phyloP scores from a whole-genome alignment of 1,140 invertebrate species.

The Dryas iulia region DNA sequence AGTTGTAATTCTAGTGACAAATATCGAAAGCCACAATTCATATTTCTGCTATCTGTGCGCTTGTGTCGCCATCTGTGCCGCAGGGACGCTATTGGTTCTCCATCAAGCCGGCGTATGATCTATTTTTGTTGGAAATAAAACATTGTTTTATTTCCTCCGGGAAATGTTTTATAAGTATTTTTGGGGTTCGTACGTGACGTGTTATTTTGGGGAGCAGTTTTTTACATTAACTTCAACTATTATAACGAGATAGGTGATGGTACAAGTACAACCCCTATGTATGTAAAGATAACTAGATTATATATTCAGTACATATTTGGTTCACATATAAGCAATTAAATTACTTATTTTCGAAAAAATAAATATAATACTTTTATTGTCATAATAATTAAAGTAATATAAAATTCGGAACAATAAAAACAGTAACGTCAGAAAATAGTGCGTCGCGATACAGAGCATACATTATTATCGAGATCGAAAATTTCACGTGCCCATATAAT shows the following conservation, averaged over 20 bases:
- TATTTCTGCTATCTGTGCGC: slow-evolving; percentile 77
- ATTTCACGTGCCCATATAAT: slow-evolving; percentile 79
- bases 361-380: slow-evolving; percentile 23
- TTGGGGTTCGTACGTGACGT: slow-evolving; percentile 68
- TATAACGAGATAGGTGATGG: neutral
- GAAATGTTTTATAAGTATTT: slow-evolving; percentile 77
- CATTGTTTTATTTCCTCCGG: slow-evolving; percentile 70
- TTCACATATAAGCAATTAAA: no score
- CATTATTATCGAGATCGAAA: slow-evolving; percentile 79
- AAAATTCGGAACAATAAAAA: slow-evolving; percentile 45
- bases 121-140: slow-evolving; percentile 78
- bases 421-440: slow-evolving; percentile 61
- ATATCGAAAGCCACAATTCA: slow-evolving; percentile 80
- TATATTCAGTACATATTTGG: no score
- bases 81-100: slow-evolving; percentile 74
- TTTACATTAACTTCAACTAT: neutral
- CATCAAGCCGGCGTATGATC: slow-evolving; percentile 74
- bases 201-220: slow-evolving; percentile 43
- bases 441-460: slow-evolving; percentile 50
- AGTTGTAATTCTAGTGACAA: slow-evolving; percentile 81
- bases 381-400: slow-evolving; percentile 40
- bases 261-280: neutral
- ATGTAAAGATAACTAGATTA: neutral
- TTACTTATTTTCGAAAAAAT: no score
- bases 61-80: slow-evolving; percentile 75